These are phyloP conservation scores for Cassiopea xamachana DNA, from an alignment of 30 jellyfish, hydroid and myxozoan species.

Conservation along the genomic window DNA sequence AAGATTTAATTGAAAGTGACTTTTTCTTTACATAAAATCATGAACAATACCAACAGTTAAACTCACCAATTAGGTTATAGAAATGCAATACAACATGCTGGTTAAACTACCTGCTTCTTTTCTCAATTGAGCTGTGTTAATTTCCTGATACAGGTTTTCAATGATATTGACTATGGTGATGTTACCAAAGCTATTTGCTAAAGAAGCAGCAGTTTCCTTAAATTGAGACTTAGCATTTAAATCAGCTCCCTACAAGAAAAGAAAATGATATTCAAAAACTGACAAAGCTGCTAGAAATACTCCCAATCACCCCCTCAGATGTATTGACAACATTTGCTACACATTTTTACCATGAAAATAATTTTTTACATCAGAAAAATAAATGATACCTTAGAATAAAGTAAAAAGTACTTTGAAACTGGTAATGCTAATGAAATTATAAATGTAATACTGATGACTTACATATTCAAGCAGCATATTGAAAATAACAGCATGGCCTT, in stretches of 20 bases:
- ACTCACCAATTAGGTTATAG: no score
- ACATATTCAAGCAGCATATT: constrained; percentile 90
- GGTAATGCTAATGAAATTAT: background rate
- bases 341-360: no score
- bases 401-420: background rate
- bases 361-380: no score
- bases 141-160: constrained; percentile 63
- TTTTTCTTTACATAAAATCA: no score
- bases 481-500: constrained; percentile 95
- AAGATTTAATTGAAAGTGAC: no score
- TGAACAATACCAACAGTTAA: no score
- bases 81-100: background rate
- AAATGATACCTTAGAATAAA: no score
- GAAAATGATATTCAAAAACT: background rate
- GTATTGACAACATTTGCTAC: no score
- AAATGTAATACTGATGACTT: constrained; percentile 13
- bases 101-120: constrained; percentile 81
- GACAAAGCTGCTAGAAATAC: no score
- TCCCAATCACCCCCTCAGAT: no score
- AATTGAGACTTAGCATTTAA: constrained; percentile 62
- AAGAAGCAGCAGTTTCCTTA: constrained; percentile 76
- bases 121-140: constrained; percentile 25
- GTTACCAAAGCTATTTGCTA: constrained; percentile 86
- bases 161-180: constrained; percentile 64
- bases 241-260: constrained; percentile 81